A percentile compares a stretch with the other conserved stretches of the same genome.
Conservation (phyloP, 2,888 invertebrate genomes). For the Pharmacophagus antenor region DNA sequence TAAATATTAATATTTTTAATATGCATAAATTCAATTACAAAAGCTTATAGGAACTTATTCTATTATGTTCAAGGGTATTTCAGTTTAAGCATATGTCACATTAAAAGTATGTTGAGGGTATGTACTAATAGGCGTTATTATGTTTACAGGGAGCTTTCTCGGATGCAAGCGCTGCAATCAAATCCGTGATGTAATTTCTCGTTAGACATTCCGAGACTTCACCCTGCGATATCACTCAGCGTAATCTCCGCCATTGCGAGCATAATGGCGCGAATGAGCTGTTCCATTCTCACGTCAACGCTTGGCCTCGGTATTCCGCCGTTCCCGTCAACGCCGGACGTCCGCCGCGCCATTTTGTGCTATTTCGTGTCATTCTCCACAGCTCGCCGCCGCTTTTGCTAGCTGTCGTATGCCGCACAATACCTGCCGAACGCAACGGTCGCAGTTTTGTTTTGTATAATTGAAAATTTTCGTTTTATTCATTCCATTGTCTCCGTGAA, state of each 20-base stretch:
- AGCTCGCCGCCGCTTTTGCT: constrained; percentile 44
- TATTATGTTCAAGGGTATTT: too few species aligned
- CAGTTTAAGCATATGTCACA: not conserved
- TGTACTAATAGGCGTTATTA: constrained; percentile 18
- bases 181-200: constrained; percentile 42
- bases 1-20: too few species aligned
- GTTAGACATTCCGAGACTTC: constrained; percentile 41
- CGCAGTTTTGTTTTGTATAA: constrained; percentile 69
- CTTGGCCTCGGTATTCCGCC: constrained; percentile 36
- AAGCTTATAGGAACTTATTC: too few species aligned
- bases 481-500: constrained; percentile 54
- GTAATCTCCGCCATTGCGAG: constrained; percentile 53
- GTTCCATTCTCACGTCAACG: constrained; percentile 37
- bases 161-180: constrained; percentile 19
- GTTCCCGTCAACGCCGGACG: constrained; percentile 55
- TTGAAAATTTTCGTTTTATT: constrained; percentile 72
- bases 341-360: constrained; percentile 48
- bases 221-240: constrained; percentile 47
- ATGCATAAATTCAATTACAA: too few species aligned
- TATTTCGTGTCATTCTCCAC: constrained; percentile 42
- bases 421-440: constrained; percentile 46
- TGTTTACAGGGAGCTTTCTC: constrained; percentile 5
- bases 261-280: constrained; percentile 52
- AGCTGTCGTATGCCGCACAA: constrained; percentile 57
- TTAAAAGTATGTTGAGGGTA: not conserved